Conservation (phyloP, 2,797 vertebrate genomes). For the Menidia menidia region DNA sequence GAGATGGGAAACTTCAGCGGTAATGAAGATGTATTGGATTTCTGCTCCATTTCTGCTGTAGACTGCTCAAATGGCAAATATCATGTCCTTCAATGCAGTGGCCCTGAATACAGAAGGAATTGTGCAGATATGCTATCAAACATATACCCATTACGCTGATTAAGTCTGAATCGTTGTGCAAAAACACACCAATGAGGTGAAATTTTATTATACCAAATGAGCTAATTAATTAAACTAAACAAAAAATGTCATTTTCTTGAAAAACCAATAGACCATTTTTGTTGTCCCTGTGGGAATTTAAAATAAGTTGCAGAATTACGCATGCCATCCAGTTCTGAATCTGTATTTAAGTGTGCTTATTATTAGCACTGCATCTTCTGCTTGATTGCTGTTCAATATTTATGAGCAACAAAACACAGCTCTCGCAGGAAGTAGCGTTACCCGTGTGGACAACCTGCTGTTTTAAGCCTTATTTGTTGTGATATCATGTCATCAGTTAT, state of each 20-base stretch:
- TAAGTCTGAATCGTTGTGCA: background rate
- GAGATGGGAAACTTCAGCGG: conserved; percentile 60
- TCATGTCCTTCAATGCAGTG: conserved; percentile 1
- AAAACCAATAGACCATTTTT: background rate
- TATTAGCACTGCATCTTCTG: conserved; percentile 18
- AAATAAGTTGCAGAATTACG: conserved; percentile 39
- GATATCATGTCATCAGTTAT: no score
- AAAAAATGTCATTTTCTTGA: background rate
- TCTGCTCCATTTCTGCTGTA: conserved; percentile 33
- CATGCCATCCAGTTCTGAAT: conserved; percentile 58
- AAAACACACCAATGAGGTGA: background rate
- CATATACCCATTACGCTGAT: background rate
- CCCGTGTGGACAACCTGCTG: conserved; percentile 8
- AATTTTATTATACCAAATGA: no score
- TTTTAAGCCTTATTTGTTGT: conserved; percentile 8
- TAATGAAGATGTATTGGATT: conserved; percentile 68
- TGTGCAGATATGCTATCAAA: conserved; percentile 1
- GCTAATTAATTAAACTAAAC: background rate
- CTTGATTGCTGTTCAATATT: conserved; percentile 39
- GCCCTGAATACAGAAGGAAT: conserved; percentile 2
- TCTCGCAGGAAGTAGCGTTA: background rate
- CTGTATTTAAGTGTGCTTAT: conserved; percentile 33
- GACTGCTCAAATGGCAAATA: conserved; percentile 31
- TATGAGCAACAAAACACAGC: conserved; percentile 15
- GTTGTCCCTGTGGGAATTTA: background rate